Evolutionary conservation across 2,113 vertebrate species (phyloP), one percentile per base, ranked within the genome.

Genomic region (Oceanodroma tethys): DNA sequence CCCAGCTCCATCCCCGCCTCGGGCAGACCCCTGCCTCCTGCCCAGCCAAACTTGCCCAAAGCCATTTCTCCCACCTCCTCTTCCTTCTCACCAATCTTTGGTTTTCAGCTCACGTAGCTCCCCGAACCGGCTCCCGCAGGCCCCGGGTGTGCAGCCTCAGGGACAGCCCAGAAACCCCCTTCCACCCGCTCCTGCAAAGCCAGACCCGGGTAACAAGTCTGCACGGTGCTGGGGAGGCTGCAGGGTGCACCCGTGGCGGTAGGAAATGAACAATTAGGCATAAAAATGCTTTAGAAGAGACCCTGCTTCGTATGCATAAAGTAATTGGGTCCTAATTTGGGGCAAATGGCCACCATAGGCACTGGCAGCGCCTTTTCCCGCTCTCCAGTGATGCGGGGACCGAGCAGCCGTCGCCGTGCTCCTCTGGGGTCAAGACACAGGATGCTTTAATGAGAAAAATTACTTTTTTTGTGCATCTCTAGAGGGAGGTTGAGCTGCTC

Each of bases 391-490:
- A 20, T 0, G 0, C 3, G 2, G 25, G 52, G 67, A 56, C 11
- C 0, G 0, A 80, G 38, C n/a, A 73, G 22, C 16, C 9, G 0
- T 4, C 5, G 1, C 20, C 1, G 0, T 4, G 13, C 36, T 70
- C 79, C 79, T 70, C 53, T 56, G 48, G 55, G 65, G 16, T n/a
- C 14, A 3, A 16, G 47, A 50, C 2, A 5, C 3, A 6, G 13
- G 22, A 40, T 50, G 18, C 18, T 88, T 74, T 48, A 66, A 86
- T 53, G 40, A 40, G 8, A 68, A 72, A 38, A 94, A 34, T 0
- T 6, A 5, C 11, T 6, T 40, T 47, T 73, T 52, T 15, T 11
- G 11, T 21, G 12, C 12, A 3, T 8, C 19, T 55, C 55, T 13
- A 3, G 38, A 53, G 52, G 25, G 48, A 81, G 25, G 12, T 5